A percentile compares a stretch with the other conserved stretches of the same genome.
These are phyloP conservation scores for Yponomeuta sedellus DNA, from an alignment of 2,888 invertebrate species.

Conservation along the genomic window DNA sequence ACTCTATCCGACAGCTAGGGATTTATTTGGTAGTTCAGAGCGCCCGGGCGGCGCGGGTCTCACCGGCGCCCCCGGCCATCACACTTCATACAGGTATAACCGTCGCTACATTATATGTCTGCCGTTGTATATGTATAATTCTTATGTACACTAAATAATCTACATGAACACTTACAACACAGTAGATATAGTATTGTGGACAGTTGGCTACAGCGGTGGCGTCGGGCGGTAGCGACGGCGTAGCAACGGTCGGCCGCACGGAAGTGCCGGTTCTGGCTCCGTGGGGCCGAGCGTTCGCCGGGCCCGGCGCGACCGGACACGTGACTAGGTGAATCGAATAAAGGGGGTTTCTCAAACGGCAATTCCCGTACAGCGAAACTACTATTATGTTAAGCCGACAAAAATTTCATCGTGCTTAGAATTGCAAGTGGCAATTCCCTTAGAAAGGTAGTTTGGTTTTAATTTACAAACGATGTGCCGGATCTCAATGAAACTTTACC, in stretches of 20 bases:
- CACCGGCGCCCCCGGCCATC: constrained; percentile 17
- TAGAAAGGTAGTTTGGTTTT: no score
- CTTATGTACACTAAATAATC: constrained; percentile 67
- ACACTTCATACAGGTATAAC: constrained; percentile 31
- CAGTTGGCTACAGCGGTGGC: constrained; percentile 53
- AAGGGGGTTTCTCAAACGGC: constrained; percentile 34
- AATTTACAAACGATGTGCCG: no score
- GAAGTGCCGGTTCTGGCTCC: constrained; percentile 31
- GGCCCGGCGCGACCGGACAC: constrained; percentile 46
- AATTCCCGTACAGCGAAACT: neutral
- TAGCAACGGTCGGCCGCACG: neutral
- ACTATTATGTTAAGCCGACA: no score
- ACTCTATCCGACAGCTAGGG: constrained; percentile 33
- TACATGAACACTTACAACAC: constrained; percentile 72
- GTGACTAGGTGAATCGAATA: constrained; percentile 67
- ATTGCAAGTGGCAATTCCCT: no score
- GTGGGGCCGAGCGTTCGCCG: constrained; percentile 21
- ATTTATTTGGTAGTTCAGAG: neutral
- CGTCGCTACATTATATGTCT: constrained; percentile 47
- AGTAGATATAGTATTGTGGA: constrained; percentile 66
- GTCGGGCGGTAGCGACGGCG: neutral
- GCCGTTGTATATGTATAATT: constrained; percentile 61
- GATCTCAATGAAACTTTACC: no score
- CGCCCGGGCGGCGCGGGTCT: neutral
- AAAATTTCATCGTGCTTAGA: no score